A percentile compares a stretch with the other conserved stretches of the same genome.
These are phyloP conservation scores for Brachionus manjavacas DNA, from an alignment of 1,140 invertebrate species.

Conservation along the genomic window DNA sequence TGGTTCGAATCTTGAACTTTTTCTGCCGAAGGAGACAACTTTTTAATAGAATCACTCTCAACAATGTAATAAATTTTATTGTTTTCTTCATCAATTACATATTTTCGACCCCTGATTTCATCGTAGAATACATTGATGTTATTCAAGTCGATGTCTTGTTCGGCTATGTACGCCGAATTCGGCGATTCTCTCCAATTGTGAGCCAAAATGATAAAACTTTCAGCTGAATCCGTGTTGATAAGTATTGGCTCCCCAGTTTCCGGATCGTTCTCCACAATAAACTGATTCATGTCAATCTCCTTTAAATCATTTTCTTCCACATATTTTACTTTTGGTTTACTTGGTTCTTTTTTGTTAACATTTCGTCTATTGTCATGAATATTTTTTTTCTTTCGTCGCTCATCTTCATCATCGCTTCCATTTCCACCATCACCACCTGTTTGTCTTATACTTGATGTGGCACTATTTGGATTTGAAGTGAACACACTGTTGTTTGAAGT, in stretches of 20 bases:
- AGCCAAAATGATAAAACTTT: not conserved
- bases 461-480: not conserved
- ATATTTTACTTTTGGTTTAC: not conserved
- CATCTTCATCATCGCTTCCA: conserved; percentile 16
- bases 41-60: not conserved
- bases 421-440: not conserved
- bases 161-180: not conserved
- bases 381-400: not conserved
- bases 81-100: conserved; percentile 4
- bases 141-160: not conserved
- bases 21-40: not conserved
- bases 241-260: not conserved
- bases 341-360: not conserved
- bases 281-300: not conserved
- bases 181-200: not conserved
- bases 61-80: conserved; percentile 9
- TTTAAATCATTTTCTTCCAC: conserved; percentile 16
- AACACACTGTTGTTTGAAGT: not conserved
- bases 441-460: not conserved
- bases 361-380: not conserved
- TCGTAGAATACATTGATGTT: not conserved
- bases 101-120: not conserved
- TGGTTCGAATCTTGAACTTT: conserved; percentile 7
- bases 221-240: not conserved
- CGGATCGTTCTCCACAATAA: not conserved